Conservation (phyloP, 2,113 vertebrate species). For the Gallinago jamesoni region DNA sequence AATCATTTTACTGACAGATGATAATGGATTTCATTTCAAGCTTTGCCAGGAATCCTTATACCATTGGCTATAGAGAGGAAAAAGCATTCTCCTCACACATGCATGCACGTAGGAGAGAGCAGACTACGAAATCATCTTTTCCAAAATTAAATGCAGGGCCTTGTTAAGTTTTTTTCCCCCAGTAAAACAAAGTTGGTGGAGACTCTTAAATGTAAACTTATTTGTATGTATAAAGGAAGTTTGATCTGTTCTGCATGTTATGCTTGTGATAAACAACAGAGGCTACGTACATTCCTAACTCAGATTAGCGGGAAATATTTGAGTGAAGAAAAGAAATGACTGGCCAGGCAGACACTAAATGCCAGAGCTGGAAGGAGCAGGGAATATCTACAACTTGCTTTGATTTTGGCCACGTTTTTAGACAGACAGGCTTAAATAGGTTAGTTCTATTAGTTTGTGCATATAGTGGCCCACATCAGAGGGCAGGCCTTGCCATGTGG, state of each 20-base stretch:
- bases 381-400: not conserved
- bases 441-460: not conserved
- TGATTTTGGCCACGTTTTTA: not conserved
- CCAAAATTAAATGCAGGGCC: slow-evolving; percentile 10
- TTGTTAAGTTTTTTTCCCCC: not conserved
- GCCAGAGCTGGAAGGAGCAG: not conserved
- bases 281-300: not conserved
- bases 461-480: not conserved
- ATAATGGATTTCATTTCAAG: slow-evolving; percentile 47
- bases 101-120: not conserved
- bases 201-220: not conserved
- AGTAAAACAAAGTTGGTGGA: not conserved
- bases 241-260: not conserved
- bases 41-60: slow-evolving; percentile 43
- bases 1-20: slow-evolving; percentile 44
- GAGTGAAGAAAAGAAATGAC: not conserved
- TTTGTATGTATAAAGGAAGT: not conserved
- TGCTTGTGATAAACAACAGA: not conserved
- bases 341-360: not conserved
- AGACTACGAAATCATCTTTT: not conserved
- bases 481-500: not conserved
- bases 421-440: not conserved
- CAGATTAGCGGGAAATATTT: not conserved
- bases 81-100: not conserved
- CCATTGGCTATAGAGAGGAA: not conserved